Evolutionary conservation across 23 tunicate genomes (phyloP), one percentile per base, ranked within the genome.

Genomic region (Halocynthia roretzi): DNA sequence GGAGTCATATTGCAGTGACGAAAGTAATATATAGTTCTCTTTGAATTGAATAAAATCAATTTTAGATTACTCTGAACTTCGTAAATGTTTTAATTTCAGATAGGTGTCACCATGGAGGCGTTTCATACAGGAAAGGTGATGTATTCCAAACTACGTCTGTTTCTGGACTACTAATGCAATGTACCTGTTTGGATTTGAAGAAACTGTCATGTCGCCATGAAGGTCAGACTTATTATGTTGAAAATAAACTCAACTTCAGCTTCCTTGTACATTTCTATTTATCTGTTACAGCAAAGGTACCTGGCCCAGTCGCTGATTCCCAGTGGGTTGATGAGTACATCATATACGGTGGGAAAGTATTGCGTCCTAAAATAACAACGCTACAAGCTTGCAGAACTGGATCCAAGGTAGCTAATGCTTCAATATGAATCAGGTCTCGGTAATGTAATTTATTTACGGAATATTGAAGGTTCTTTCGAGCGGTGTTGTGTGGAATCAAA

Each of bases 321-420:
- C 96, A 83, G 51, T 78, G 88, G 88, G 82, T 83, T 0, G 81
- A 89, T 0, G 81, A 89, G 48, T 82, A 89, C 79, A 76, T 89
- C 23, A 84, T 92, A 20, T 79, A 80, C 58, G 92, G 87, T 0
- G 78, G 83, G 53, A 54, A 73, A 19, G 81, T 83, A 8, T 22
- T 78, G 56, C 49, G 87, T 8, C 88, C 91, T 8, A 54, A 80
- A 56, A 77, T 92, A 8, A 74, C 91, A 6, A 83, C 92, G 6
- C 61, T 92, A 9, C 98, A 92, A 80, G 98, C 98, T 54, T 92
- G 98, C 67, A 90, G 89, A 68, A 92, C 84, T 68, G 98, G 98
- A 64, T 8, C 71, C 20, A 72, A 80, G 80, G 98, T 92, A 73
- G 62, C 8, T 49, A 18, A 14, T 8, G 0, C 15, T 48, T 8